Conservation (phyloP, 2,888 invertebrate genomes). For the Nephrotoma appendiculata region DNA sequence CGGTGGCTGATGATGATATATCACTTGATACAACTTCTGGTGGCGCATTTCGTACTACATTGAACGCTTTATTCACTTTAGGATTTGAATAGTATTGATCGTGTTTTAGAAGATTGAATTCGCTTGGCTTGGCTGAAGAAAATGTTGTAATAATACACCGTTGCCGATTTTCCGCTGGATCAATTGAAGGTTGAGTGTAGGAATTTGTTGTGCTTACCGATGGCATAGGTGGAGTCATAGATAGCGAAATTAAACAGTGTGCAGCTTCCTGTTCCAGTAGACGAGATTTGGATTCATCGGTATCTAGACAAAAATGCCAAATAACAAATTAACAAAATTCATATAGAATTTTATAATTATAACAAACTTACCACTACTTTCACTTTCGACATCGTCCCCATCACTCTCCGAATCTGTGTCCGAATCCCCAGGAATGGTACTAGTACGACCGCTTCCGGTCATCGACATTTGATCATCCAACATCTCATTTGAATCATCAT, state of each 20-base stretch:
- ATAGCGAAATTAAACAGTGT: slow-evolving; percentile 61
- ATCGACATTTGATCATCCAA: slow-evolving; percentile 26
- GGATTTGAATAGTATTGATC: slow-evolving; percentile 33
- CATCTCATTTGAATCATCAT: slow-evolving; percentile 37
- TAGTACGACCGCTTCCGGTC: slow-evolving; percentile 22
- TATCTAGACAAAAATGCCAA: slow-evolving; percentile 31
- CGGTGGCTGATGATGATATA: not conserved
- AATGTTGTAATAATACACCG: slow-evolving; percentile 8
- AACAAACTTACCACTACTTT: slow-evolving; percentile 46
- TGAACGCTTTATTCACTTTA: not conserved
- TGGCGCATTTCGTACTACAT: not conserved
- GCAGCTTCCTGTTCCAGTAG: slow-evolving; percentile 76
- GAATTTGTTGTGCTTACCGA: not conserved
- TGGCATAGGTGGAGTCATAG: slow-evolving; percentile 36
- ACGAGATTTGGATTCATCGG: slow-evolving; percentile 53
- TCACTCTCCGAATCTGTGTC: slow-evolving; percentile 53
- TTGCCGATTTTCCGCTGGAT: slow-evolving; percentile 12
- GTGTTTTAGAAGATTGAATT: slow-evolving; percentile 31
- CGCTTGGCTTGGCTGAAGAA: slow-evolving; percentile 26
- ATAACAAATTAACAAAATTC: not conserved
- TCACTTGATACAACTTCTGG: not conserved
- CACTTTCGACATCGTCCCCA: slow-evolving; percentile 47
- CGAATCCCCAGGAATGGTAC: slow-evolving; percentile 39
- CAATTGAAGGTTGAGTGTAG: not conserved
- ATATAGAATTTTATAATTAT: not conserved